These are phyloP conservation scores for Sebastes vulpes DNA, from an alignment of 2,797 vertebrate species.

Conservation along the genomic window DNA sequence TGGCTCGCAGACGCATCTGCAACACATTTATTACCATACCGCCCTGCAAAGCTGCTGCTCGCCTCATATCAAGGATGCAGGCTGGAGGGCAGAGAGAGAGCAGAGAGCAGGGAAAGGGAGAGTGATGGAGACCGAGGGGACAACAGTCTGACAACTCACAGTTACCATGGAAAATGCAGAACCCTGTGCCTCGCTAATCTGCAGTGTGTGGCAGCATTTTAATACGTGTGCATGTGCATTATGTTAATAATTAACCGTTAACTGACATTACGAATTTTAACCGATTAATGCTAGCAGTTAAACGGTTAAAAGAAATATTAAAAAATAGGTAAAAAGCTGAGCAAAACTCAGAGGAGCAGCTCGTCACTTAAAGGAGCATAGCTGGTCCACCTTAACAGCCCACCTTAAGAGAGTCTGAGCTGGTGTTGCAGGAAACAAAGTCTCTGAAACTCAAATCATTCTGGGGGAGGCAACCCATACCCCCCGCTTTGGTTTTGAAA, in stretches of 20 bases:
- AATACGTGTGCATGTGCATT: neutral
- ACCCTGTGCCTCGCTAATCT: neutral
- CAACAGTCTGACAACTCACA: constrained; percentile 43
- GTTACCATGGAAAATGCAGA: constrained; percentile 51
- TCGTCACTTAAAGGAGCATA: no score
- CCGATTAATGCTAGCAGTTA: no score
- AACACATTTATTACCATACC: constrained; percentile 52
- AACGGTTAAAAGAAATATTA: no score
- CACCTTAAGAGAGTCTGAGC: no score
- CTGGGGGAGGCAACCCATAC: no score
- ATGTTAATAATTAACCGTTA: neutral
- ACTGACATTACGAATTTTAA: no score
- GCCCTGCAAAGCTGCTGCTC: constrained; percentile 42
- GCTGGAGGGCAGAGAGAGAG: constrained; percentile 50
- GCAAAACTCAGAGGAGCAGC: no score
- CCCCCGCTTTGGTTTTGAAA: no score
- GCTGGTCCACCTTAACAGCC: no score
- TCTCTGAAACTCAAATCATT: no score
- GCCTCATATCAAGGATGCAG: constrained; percentile 48
- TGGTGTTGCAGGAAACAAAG: no score
- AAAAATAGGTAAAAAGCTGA: no score
- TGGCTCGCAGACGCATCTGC: constrained; percentile 56
- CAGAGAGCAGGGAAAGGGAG: constrained; percentile 7
- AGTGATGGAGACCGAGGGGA: constrained; percentile 37
- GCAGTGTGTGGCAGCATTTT: neutral